A percentile compares a stretch with the other conserved stretches of the same genome.
These are phyloP conservation scores for Delichon dasypus DNA, from an alignment of 2,797 vertebrate genomes.

Conservation along the genomic window DNA sequence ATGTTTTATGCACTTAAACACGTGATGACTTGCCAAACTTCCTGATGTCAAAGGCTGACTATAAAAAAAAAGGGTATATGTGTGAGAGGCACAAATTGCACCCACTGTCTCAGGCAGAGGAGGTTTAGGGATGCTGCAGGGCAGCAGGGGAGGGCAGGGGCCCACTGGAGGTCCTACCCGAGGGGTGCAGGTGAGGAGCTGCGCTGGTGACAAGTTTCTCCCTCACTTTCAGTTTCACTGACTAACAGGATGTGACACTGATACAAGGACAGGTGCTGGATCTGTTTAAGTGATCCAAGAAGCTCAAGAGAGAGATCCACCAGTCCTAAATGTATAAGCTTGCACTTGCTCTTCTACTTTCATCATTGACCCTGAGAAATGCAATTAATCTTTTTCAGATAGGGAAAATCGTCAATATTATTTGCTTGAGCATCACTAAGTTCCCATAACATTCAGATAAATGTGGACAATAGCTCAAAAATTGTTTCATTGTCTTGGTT, in stretches of 20 bases:
- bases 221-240: neutral
- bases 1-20: neutral
- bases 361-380: neutral
- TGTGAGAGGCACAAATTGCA: neutral
- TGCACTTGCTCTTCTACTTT: neutral
- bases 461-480: neutral
- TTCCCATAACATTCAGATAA: neutral
- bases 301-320: rapidly evolving
- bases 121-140: neutral
- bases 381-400: neutral
- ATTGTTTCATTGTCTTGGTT: neutral
- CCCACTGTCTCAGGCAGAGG: neutral
- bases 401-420: neutral
- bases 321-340: neutral
- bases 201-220: neutral
- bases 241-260: rapidly evolving
- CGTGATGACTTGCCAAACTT: neutral
- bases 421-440: neutral
- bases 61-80: rapidly evolving
- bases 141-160: neutral
- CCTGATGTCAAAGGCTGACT: neutral
- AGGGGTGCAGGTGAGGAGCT: neutral
- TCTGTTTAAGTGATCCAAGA: neutral
- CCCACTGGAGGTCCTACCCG: rapidly evolving
- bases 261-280: neutral